These are phyloP conservation scores for Mystacides longicornis DNA, from an alignment of 2,888 invertebrate genomes.

Conservation along the genomic window DNA sequence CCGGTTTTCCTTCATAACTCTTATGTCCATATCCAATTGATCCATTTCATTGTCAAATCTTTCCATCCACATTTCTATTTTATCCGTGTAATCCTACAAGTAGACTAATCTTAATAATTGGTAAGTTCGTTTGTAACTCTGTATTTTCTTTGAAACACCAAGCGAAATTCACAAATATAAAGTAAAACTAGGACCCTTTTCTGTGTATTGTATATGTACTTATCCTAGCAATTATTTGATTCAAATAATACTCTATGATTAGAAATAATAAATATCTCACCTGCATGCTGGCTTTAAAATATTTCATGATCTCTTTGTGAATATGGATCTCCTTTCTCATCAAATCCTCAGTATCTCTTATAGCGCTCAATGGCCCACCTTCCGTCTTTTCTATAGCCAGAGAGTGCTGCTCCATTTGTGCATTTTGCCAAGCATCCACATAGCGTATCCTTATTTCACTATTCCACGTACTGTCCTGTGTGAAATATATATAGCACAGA, in stretches of 20 bases:
- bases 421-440: conserved; percentile 15
- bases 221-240: too few relatives aligned
- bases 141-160: too few relatives aligned
- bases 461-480: conserved; percentile 22
- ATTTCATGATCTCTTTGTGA: conserved; percentile 18
- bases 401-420: conserved; percentile 17
- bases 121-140: too few relatives aligned
- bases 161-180: too few relatives aligned
- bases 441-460: conserved; percentile 19
- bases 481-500: too few relatives aligned
- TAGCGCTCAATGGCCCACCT: conserved; percentile 1
- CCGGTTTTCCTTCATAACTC: conserved; percentile 34
- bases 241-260: too few relatives aligned
- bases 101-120: too few relatives aligned
- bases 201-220: too few relatives aligned
- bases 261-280: too few relatives aligned
- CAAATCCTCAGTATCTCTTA: conserved; percentile 10
- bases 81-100: conserved; percentile 19
- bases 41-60: conserved; percentile 18
- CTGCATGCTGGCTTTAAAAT: conserved; percentile 13
- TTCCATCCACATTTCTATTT: conserved; percentile 18
- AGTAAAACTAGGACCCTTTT: too few relatives aligned
- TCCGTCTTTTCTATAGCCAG: conserved; percentile 15
- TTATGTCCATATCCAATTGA: conserved; percentile 20
- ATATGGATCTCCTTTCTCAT: conserved; percentile 18